Evolutionary conservation across 2,888 invertebrate species (phyloP).

Genomic region (Orthosia gracilis): DNA sequence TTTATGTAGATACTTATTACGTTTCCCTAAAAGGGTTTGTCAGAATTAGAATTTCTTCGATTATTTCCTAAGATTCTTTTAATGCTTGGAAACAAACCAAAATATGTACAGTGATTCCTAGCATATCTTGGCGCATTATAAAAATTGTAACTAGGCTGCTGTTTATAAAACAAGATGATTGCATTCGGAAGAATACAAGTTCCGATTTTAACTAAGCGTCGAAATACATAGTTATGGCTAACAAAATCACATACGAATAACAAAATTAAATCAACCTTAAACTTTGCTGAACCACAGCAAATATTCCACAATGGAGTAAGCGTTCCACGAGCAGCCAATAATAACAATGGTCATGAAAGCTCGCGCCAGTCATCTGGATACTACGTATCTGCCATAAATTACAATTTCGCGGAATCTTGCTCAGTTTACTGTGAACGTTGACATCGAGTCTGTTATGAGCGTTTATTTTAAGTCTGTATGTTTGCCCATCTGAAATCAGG

Average conservation of each 20-base stretch:
- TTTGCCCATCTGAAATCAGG: not conserved
- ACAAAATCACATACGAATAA: not conserved
- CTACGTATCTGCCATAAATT: constrained; percentile 43
- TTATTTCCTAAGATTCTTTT: no score
- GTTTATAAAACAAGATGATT: no score
- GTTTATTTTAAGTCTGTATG: not conserved
- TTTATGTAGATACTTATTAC: no score
- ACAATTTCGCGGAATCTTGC: constrained; percentile 38
- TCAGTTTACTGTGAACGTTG: constrained; percentile 28
- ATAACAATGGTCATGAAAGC: constrained; percentile 4
- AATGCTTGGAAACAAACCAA: no score
- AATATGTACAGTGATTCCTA: no score
- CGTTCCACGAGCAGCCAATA: not conserved
- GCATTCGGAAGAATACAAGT: no score
- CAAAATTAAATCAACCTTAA: not conserved
- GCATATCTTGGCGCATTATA: no score
- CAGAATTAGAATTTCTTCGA: no score
- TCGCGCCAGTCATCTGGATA: constrained; percentile 43
- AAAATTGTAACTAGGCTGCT: no score
- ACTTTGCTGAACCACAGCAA: not conserved
- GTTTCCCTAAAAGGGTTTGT: no score
- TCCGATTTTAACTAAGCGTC: no score
- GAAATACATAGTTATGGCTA: no score
- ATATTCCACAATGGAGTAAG: not conserved
- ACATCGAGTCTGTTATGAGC: constrained; percentile 3